A percentile compares a stretch with the other conserved stretches of the same genome.
phyloP scores from a whole-genome alignment of 2,113 vertebrate genomes.

The Xerus inauris region DNA sequence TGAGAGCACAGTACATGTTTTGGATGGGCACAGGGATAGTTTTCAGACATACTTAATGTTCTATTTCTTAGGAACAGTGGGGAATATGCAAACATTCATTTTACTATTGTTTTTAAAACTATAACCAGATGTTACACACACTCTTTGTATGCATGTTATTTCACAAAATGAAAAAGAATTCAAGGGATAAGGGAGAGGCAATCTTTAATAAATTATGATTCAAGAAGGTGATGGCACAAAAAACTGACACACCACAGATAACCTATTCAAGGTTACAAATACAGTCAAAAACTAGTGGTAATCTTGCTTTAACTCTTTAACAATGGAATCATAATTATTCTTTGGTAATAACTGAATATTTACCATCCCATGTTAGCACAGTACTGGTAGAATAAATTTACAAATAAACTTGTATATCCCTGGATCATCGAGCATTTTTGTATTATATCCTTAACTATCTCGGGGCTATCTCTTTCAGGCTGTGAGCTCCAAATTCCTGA shows the following conservation, averaged over 20 bases:
- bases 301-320: background rate
- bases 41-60: background rate
- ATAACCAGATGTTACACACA: background rate
- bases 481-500: background rate
- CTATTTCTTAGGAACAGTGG: background rate
- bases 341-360: background rate
- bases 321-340: background rate
- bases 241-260: background rate
- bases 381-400: background rate
- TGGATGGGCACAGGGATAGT: fast-evolving
- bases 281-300: background rate
- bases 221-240: background rate
- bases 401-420: background rate
- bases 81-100: background rate
- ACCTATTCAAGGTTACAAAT: background rate
- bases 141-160: background rate
- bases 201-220: background rate
- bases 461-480: background rate
- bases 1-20: background rate
- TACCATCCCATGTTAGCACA: background rate
- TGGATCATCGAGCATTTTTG: background rate
- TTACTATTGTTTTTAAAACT: background rate
- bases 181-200: background rate
- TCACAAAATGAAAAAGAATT: background rate
- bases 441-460: background rate